A percentile compares a stretch with the other conserved stretches of the same genome.
Evolutionary conservation across 2,888 invertebrate species (phyloP).

Genomic region (Eurytoma adleriae): DNA sequence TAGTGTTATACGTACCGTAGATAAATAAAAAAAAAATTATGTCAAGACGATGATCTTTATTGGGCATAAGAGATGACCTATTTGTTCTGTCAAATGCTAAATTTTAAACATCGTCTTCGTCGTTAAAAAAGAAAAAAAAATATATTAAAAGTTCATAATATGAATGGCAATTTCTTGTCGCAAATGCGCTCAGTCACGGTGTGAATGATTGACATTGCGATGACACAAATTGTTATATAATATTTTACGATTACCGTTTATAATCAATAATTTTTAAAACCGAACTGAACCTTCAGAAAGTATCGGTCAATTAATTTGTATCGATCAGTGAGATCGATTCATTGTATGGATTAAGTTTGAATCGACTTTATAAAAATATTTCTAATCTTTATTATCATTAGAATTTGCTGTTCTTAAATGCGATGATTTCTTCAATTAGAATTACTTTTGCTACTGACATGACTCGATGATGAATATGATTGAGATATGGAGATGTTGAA

Average conservation of each 20-base stretch:
- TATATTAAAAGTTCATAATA: slow-evolving; percentile 31
- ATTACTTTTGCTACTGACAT: slow-evolving; percentile 70
- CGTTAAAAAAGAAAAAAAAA: slow-evolving; percentile 37
- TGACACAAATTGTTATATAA: slow-evolving; percentile 25
- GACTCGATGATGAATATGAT: slow-evolving; percentile 71
- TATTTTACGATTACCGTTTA: slow-evolving; percentile 9
- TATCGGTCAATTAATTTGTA: slow-evolving; percentile 11
- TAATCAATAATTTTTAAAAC: slow-evolving; percentile 28
- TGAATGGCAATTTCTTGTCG: slow-evolving; percentile 31
- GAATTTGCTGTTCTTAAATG: slow-evolving; percentile 32
- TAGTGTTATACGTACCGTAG: slow-evolving; percentile 32
- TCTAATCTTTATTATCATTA: slow-evolving; percentile 23
- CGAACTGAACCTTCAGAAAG: slow-evolving; percentile 25
- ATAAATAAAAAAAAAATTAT: slow-evolving; percentile 16
- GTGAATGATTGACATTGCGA: slow-evolving; percentile 24
- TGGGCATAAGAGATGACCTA: slow-evolving; percentile 24
- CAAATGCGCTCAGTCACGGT: slow-evolving; percentile 19
- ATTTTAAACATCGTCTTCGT: slow-evolving; percentile 30
- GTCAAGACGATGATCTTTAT: neutral
- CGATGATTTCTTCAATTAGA: slow-evolving; percentile 59
- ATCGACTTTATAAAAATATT: slow-evolving; percentile 9
- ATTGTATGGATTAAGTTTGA: slow-evolving; percentile 16
- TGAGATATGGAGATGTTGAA: slow-evolving; percentile 71
- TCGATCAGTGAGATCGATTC: neutral
- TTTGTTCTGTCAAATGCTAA: slow-evolving; percentile 29